A percentile compares a stretch with the other conserved stretches of the same genome.
These are phyloP conservation scores for Apodemus sylvaticus DNA, from an alignment of 2,113 vertebrate genomes.

Conservation along the genomic window DNA sequence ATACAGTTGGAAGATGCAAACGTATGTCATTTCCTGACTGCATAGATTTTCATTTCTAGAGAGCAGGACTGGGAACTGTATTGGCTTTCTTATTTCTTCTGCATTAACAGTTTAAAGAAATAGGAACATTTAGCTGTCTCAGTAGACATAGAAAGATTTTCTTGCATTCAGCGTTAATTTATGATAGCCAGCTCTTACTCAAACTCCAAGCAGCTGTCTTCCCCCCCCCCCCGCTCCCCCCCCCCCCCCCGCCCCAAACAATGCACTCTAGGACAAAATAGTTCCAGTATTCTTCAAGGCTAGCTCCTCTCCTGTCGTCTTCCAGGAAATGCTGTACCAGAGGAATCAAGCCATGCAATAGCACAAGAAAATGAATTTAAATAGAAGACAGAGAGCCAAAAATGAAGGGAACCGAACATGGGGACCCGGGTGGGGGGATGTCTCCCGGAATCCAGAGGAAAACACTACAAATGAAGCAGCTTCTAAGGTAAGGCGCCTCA, in stretches of 20 bases:
- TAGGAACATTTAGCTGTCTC: background rate
- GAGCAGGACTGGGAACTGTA: background rate
- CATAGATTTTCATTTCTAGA: background rate
- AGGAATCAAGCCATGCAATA: background rate
- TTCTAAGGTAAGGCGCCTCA: background rate
- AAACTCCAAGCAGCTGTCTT: background rate
- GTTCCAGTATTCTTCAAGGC: background rate
- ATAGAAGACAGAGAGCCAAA: background rate
- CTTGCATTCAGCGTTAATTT: background rate
- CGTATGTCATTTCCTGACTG: background rate
- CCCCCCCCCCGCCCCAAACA: too few relatives aligned
- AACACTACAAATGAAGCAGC: background rate
- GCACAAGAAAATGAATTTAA: conserved; percentile 47
- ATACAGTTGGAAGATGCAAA: background rate
- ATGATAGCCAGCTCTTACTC: background rate
- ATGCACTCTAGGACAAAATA: background rate
- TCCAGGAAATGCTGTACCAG: background rate
- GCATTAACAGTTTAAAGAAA: background rate
- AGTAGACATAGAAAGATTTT: background rate
- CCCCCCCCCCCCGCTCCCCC: too few relatives aligned
- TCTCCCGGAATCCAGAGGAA: background rate
- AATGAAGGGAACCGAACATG: background rate
- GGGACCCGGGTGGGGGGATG: rapidly evolving
- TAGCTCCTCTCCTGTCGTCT: rapidly evolving
- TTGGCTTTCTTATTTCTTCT: conserved; percentile 6